phyloP scores from a whole-genome alignment of 2,797 vertebrate species.

The Gallirallus australis region DNA sequence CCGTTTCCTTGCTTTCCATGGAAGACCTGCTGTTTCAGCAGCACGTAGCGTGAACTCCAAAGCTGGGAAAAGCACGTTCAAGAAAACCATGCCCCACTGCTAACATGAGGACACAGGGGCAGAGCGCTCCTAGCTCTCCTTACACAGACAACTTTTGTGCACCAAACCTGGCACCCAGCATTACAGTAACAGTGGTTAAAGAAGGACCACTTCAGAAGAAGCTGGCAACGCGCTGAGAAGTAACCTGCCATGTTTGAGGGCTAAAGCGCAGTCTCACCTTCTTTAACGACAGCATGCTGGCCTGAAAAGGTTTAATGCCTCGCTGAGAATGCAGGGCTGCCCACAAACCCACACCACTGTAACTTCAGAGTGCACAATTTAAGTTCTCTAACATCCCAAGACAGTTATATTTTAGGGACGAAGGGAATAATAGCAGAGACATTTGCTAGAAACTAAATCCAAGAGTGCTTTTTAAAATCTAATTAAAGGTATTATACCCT shows the following conservation, averaged over 20 bases:
- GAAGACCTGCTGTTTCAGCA: background rate
- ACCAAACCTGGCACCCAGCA: background rate
- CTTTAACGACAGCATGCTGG: accelerated
- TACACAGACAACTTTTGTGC: background rate
- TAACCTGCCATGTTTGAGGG: background rate
- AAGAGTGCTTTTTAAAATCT: background rate
- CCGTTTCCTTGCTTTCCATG: background rate
- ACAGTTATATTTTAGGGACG: background rate
- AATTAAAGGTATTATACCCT: background rate
- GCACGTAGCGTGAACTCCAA: background rate
- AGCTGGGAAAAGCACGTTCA: background rate
- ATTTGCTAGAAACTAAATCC: background rate
- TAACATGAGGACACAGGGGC: background rate
- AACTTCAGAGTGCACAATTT: background rate
- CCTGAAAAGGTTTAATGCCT: background rate
- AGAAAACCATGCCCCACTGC: background rate
- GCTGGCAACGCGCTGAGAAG: background rate
- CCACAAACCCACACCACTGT: background rate
- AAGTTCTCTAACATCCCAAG: background rate
- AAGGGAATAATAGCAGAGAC: background rate
- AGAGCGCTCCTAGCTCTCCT: background rate
- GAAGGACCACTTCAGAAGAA: background rate
- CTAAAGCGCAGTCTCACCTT: background rate
- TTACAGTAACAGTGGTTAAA: background rate
- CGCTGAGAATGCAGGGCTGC: background rate